These are phyloP conservation scores for Galaxias olidus DNA, from an alignment of 2,797 vertebrate species.

Conservation along the genomic window DNA sequence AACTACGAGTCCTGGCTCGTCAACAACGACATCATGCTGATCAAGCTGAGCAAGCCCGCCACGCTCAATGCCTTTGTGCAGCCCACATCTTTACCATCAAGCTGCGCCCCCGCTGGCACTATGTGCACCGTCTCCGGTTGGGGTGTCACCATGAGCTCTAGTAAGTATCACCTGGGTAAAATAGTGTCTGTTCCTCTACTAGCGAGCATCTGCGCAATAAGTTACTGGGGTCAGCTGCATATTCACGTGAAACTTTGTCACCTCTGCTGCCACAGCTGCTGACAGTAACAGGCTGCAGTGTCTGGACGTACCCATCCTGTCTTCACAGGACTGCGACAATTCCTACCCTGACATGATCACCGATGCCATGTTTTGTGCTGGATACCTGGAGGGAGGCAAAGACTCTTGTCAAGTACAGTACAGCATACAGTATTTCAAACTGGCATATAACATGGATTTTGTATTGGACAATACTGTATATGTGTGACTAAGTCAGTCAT, in stretches of 20 bases:
- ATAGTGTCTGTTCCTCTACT: neutral
- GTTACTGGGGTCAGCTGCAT: too few relatives aligned
- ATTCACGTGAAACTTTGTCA: too few relatives aligned
- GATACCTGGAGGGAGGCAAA: slow-evolving; percentile 69
- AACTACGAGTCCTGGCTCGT: slow-evolving; percentile 35
- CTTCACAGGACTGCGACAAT: slow-evolving; percentile 29
- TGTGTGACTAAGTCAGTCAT: too few relatives aligned
- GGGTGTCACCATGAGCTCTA: slow-evolving; percentile 71
- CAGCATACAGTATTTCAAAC: neutral
- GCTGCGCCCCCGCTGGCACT: slow-evolving; percentile 60
- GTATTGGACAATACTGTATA: neutral
- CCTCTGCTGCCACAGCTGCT: slow-evolving; percentile 33
- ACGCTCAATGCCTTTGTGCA: slow-evolving; percentile 59
- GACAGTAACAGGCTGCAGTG: slow-evolving; percentile 60
- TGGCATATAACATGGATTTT: neutral
- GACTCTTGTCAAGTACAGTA: slow-evolving; percentile 66
- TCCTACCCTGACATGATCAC: slow-evolving; percentile 48
- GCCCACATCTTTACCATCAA: slow-evolving; percentile 62
- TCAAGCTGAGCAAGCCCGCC: slow-evolving; percentile 70
- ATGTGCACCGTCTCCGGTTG: slow-evolving; percentile 74
- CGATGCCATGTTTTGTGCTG: slow-evolving; percentile 55
- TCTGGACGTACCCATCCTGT: slow-evolving; percentile 44
- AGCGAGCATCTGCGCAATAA: too few relatives aligned
- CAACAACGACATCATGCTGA: slow-evolving; percentile 82
- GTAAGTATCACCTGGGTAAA: slow-evolving; percentile 24